Evolutionary conservation across 2,888 invertebrate genomes (phyloP).

Genomic region (Spatulosminthurus flaviceps): DNA sequence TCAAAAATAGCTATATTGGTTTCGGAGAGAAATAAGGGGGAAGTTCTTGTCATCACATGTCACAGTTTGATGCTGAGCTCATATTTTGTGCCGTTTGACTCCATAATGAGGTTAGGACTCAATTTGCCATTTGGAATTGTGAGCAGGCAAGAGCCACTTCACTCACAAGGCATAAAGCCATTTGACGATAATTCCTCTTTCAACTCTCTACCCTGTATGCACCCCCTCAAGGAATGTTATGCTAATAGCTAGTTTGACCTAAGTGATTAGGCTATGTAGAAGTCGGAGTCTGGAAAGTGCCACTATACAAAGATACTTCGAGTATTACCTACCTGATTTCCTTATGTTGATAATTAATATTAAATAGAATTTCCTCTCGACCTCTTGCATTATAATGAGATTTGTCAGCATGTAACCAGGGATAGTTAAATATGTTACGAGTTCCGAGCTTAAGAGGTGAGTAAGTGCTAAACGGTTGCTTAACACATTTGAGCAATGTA

Average conservation of each 20-base stretch:
- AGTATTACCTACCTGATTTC: background rate
- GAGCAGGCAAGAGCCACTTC: no score
- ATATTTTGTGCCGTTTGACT: background rate
- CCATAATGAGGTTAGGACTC: background rate
- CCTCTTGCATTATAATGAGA: constrained; percentile 39
- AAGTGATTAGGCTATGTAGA: no score
- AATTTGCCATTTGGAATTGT: constrained; percentile 18
- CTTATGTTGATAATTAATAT: constrained; percentile 39
- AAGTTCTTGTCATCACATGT: constrained; percentile 1
- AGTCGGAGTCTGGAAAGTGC: no score
- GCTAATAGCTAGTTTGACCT: no score
- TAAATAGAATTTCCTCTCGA: constrained; percentile 40
- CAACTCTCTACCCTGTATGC: no score
- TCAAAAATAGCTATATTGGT: background rate
- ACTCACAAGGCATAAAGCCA: no score
- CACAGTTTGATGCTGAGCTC: background rate
- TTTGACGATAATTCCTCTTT: no score
- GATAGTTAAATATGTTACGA: background rate
- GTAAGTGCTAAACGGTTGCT: constrained; percentile 21
- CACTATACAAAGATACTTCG: no score
- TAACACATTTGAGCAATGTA: constrained; percentile 16
- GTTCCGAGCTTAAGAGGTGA: background rate
- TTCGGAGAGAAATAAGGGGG: background rate
- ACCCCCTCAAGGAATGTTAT: no score
- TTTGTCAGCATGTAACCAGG: background rate